Base-by-base conservation (phyloP, 1,140 invertebrate genomes). In the Dreissena rostriformis region DNA sequence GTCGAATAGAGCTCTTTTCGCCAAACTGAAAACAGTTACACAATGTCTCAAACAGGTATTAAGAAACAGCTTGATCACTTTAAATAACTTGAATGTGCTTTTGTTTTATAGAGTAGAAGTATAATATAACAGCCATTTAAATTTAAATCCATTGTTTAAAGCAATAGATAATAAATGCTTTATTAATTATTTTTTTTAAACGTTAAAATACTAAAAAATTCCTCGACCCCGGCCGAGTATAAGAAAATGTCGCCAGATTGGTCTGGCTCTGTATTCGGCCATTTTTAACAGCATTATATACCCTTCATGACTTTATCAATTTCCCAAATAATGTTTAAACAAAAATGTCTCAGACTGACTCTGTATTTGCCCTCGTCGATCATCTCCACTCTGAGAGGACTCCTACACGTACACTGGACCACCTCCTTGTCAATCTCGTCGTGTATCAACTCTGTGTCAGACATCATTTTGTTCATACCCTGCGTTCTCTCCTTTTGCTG, bases 341-440 rank as follows among this genome's bases (percentile, higher is more conserved):
- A 72, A 1, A 28, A 29, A 49, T 17, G 11, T 39, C 39, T n/a
- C 19, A 26, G 19, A 85, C 96, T 94, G 95, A 99, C 98, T 94
- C 98, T 96, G 93, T 99, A 99, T 95, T 99, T 99, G 88, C 98
- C 98, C 95, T 99, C 98, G 63, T 98, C 98, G 87, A 99, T 97
- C 96, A 99, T 98, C 95, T 98, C 98, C 11, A 99, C 98, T 88
- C 97, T 95, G 96, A 99, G 99, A 92, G 98, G 98, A 93, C 98
- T 97, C 84, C 97, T 94, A 94, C 99, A 99, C n/a, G 98, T 98
- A 94, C 99, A 99, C 52, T 98, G 94, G 24, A 94, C 91, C 10
- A 99, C 98, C 87, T 99, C 95, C 82, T 97, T 95, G 92, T 99
- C 99, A 52, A 99, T 98, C 94, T 99, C 98, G 93, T 99, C 98